Evolutionary conservation across 2,113 vertebrate genomes (phyloP).

Genomic region (Ondatra zibethicus): DNA sequence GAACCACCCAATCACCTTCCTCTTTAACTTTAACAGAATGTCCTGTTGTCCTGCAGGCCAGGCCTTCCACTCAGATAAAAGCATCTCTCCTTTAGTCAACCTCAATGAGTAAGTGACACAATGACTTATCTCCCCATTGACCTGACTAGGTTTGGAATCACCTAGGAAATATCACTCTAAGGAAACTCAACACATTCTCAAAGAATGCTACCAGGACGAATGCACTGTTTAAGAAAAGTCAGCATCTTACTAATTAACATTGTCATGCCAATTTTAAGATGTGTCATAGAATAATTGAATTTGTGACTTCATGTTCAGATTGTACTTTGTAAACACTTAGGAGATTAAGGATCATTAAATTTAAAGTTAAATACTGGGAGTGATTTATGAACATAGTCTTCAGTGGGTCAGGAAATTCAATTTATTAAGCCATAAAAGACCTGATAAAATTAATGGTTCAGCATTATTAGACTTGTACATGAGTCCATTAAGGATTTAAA

Average conservation of each 20-base stretch:
- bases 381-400: not conserved
- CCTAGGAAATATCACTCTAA: not conserved
- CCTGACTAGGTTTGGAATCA: not conserved
- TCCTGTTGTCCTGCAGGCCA: not conserved
- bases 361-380: slow-evolving; percentile 2
- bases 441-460: not conserved
- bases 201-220: slow-evolving; percentile 28
- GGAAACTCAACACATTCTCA: not conserved
- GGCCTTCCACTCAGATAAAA: not conserved
- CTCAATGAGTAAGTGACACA: not conserved
- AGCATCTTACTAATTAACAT: not conserved
- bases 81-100: not conserved
- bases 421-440: not conserved
- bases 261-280: not conserved
- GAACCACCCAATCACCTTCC: not conserved
- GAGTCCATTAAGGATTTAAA: not conserved
- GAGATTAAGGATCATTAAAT: not conserved
- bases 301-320: not conserved
- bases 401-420: not conserved
- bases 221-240: slow-evolving; percentile 10
- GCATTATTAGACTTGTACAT: not conserved
- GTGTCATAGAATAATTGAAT: not conserved
- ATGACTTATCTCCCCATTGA: not conserved
- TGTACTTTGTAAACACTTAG: slow-evolving; percentile 35
- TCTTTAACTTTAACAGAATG: not conserved